Base-by-base conservation (phyloP, 1,140 invertebrate genomes). In the Sycophaga agraensis region DNA sequence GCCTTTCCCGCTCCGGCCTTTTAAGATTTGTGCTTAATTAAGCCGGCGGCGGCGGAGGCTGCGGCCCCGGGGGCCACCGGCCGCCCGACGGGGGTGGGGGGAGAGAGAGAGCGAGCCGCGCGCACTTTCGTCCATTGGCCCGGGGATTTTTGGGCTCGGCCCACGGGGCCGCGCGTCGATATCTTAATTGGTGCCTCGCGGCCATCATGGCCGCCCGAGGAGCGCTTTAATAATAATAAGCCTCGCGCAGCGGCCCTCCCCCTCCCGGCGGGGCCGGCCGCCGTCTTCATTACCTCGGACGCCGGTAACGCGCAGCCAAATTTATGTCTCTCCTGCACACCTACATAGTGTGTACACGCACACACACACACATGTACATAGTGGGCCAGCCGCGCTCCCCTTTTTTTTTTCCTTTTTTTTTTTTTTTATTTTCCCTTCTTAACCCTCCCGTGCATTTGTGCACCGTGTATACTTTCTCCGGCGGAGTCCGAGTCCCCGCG, bases 111-210 rank as follows among this genome's bases (percentile, higher is more conserved):
- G 49, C 37, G 28, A 11, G 28, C 40, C 42, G 12, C 28, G 28
- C 28, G 8, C 42, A 35, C 51, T 37, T 31, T 64, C 64, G 51
- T 54, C 68, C 71, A 77, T 79, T 77, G 75, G 73, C 58, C 66
- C 61, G 39, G 57, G 40, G 66, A 67, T 69, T 65, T 66, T 73
- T 58, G 26, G 68, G 73, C 66, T 63, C 71, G 17, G 48, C 75
- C 73, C 73, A 74, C 68, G 61, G 48, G 55, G 31, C 26, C 59
- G 24, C 59, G 28, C 46, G 17, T 59, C 62, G 74, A 80, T 76
- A 75, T 79, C 78, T 80, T 77, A 80, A 80, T 80, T 79, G 74
- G 70, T 72, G 65, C 59, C 64, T 64, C 58, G 65, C 49, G 19
- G 19, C 43, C 34, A 34, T 45, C 31, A 51, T 63, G 59, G 59